Base-by-base conservation (phyloP, 2,113 vertebrate genomes). In the Coryphaenoides rupestris region DNA sequence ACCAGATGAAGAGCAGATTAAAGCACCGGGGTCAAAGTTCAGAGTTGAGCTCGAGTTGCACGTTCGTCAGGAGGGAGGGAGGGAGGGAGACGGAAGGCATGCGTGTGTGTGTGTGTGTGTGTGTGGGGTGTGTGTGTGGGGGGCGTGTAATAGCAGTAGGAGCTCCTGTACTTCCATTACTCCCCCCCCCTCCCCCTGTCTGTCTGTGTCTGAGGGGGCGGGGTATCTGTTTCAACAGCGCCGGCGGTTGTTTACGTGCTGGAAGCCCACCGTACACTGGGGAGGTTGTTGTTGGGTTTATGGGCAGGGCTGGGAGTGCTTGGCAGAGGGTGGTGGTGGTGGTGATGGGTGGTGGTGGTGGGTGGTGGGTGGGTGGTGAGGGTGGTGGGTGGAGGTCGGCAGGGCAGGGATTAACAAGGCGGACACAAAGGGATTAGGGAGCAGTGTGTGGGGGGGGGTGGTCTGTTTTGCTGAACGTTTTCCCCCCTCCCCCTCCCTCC, bases 381-480 rank as follows among this genome's bases (percentile, higher is more conserved):
- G 16, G 14, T 12, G 19, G 17, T 1, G 5, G 45, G 60, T 50
- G 46, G 23, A 49, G 54, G 40, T 28, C 23, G 33, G 3, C 53
- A 28, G 23, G 56, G 10, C 62, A 47, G 46, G 17, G 59, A 40
- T 45, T 63, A 89, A 81, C 81, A 80, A 84, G 59, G 65, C 67
- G 55, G 65, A 85, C 86, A 90, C 89, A 90, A 90, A 91, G 81
- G 84, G 87, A 91, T 90, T 85, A 84, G 63, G 75, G 66, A 74
- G 64, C 74, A 82, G n/a, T n/a, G n/a, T n/a, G n/a, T n/a, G n/a
- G n/a, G n/a, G n/a, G 73, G 69, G 82, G 87, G 89, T 83, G 88
- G 87, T 90, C n/a, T 90, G 83, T 90, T 89, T 89, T 89, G 70
- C 71, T 85, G 71, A 87, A 82, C 76, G 67, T 72, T 76, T 78